Conservation (phyloP, 92 coral and sea anemone species). For the Epizoanthus stellaris region DNA sequence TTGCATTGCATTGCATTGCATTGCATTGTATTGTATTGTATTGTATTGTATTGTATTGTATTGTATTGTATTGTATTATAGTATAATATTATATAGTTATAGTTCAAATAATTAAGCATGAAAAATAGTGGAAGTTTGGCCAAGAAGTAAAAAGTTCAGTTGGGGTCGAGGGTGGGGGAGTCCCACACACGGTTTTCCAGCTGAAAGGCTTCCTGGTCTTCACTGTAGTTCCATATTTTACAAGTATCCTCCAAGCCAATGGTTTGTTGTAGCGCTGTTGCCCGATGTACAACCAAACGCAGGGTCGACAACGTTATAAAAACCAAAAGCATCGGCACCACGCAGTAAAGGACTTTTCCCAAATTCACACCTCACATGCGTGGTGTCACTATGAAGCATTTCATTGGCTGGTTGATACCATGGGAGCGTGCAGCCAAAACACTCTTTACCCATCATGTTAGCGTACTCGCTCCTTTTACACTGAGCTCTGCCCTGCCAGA, state of each 20-base stretch:
- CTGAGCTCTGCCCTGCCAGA: background rate
- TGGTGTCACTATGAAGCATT: slow-evolving; percentile 12
- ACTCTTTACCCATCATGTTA: slow-evolving; percentile 4
- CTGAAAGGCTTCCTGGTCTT: too few relatives aligned
- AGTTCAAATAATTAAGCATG: too few relatives aligned
- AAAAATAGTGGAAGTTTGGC: too few relatives aligned
- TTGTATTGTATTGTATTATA: too few relatives aligned
- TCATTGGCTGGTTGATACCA: slow-evolving; percentile 36
- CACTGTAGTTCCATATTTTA: background rate
- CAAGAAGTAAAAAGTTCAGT: too few relatives aligned
- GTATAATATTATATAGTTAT: too few relatives aligned
- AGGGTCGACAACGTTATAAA: background rate
- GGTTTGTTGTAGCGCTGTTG: slow-evolving; percentile 24
- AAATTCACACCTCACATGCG: slow-evolving; percentile 3
- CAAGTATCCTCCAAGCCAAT: slow-evolving; percentile 22
- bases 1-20: too few relatives aligned
- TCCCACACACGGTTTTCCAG: too few relatives aligned
- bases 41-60: too few relatives aligned
- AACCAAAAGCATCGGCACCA: slow-evolving; percentile 6
- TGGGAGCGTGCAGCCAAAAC: slow-evolving; percentile 21
- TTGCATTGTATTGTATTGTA: too few relatives aligned
- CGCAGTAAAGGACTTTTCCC: background rate
- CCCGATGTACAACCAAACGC: slow-evolving; percentile 26
- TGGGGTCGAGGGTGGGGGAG: too few relatives aligned
- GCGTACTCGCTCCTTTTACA: slow-evolving; percentile 28